Conservation (phyloP, 2,113 vertebrate species). For the Canis aureus region DNA sequence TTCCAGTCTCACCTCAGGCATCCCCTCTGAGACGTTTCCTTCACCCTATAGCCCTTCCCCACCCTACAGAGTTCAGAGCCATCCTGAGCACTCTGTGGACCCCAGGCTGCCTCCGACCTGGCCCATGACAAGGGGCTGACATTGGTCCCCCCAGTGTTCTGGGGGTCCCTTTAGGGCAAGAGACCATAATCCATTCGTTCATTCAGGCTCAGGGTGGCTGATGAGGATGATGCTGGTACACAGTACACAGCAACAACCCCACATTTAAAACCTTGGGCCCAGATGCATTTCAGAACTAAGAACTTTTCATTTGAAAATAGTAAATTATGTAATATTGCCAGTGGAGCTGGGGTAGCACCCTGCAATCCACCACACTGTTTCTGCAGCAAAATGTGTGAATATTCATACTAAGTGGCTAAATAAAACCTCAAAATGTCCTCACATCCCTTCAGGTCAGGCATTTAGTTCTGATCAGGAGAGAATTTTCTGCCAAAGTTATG, state of each 20-base stretch:
- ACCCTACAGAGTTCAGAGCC: not conserved
- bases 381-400: constrained; percentile 9
- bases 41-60: not conserved
- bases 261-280: not conserved
- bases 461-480: not conserved
- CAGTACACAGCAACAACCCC: accelerated
- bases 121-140: not conserved
- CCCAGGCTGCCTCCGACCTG: not conserved
- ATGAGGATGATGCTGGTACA: not conserved
- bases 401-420: not conserved
- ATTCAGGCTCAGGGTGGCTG: accelerated
- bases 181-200: not conserved
- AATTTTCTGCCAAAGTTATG: not conserved
- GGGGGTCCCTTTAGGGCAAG: not conserved
- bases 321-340: not conserved
- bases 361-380: not conserved
- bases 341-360: not conserved
- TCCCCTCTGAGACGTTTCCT: not conserved
- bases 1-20: not conserved
- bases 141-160: not conserved
- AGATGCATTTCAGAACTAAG: not conserved
- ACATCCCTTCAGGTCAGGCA: not conserved
- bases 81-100: not conserved
- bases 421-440: not conserved
- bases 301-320: not conserved